These are phyloP conservation scores for Parascotia fuliginaria DNA, from an alignment of 2,888 invertebrate species.

Conservation along the genomic window DNA sequence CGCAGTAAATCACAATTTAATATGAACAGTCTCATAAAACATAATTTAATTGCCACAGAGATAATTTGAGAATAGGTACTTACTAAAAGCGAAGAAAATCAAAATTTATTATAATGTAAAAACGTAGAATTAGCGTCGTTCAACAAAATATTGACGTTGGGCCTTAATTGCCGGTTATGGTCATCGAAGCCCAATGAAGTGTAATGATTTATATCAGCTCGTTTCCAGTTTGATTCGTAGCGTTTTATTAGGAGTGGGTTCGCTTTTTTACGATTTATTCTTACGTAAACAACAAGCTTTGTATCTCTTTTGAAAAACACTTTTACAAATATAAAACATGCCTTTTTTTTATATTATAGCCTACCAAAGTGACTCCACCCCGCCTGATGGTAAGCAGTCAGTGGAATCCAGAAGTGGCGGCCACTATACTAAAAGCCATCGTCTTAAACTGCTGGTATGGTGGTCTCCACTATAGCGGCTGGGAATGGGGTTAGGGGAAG, in stretches of 20 bases:
- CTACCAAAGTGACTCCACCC: too few species aligned
- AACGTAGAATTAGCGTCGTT: neutral
- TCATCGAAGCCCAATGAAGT: conserved; percentile 30
- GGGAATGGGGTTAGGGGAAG: too few species aligned
- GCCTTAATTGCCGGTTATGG: conserved; percentile 26
- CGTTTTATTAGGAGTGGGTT: neutral
- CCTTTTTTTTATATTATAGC: too few species aligned
- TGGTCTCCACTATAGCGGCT: too few species aligned
- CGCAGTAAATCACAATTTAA: neutral
- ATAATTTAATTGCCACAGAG: neutral
- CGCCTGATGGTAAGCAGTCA: too few species aligned
- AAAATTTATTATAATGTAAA: neutral
- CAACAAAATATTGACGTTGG: conserved; percentile 25
- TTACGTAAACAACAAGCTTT: too few species aligned
- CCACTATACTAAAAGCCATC: too few species aligned
- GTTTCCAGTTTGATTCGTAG: conserved; percentile 11
- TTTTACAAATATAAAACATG: too few species aligned
- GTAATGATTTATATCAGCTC: conserved; percentile 26
- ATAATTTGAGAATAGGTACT: neutral
- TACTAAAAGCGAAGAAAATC: neutral
- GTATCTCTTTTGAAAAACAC: too few species aligned
- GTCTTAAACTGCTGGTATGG: too few species aligned
- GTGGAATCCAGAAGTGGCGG: too few species aligned
- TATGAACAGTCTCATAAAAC: neutral
- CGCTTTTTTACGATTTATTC: too few species aligned